A percentile compares a stretch with the other conserved stretches of the same genome.
phyloP scores from a whole-genome alignment of 2,797 vertebrate genomes.

The Alosa sapidissima region DNA sequence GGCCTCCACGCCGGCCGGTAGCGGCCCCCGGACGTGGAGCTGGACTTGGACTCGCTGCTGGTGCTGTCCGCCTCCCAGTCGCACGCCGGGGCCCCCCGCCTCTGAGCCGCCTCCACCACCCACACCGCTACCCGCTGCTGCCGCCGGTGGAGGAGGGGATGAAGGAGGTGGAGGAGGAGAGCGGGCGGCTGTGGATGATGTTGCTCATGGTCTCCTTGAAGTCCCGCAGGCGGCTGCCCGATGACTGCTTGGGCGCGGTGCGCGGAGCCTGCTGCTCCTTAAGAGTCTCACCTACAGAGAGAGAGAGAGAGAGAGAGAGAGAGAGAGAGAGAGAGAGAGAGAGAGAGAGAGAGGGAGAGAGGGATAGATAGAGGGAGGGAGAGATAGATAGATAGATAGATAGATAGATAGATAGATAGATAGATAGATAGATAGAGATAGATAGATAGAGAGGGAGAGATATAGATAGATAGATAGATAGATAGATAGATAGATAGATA shows the following conservation, averaged over 20 bases:
- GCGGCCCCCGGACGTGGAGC: slow-evolving; percentile 76
- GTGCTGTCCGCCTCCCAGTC: slow-evolving; percentile 88
- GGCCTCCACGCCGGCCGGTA: slow-evolving; percentile 90
- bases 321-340: neutral
- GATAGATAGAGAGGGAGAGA: neutral
- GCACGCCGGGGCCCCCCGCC: slow-evolving; percentile 47
- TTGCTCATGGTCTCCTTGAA: slow-evolving; percentile 94
- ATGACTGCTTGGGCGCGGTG: slow-evolving; percentile 78
- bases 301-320: neutral
- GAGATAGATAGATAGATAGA: no score
- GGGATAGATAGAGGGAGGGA: neutral
- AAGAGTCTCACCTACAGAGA: slow-evolving; percentile 84
- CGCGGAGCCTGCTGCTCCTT: slow-evolving; percentile 93
- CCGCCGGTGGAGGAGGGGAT: slow-evolving; percentile 55
- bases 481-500: no score
- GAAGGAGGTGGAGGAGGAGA: slow-evolving; percentile 70
- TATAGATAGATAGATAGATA: no score
- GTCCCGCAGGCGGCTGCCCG: slow-evolving; percentile 80
- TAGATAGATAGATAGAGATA: no score
- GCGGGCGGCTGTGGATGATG: slow-evolving; percentile 85
- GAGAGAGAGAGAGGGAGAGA: neutral
- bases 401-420: no score
- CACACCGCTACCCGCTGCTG: slow-evolving; percentile 82
- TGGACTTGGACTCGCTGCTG: slow-evolving; percentile 86
- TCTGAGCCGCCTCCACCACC: slow-evolving; percentile 53